Evolutionary conservation across 2,113 vertebrate genomes (phyloP), one percentile per base, ranked within the genome.

Genomic region (Dolichallabes microphthalmus): DNA sequence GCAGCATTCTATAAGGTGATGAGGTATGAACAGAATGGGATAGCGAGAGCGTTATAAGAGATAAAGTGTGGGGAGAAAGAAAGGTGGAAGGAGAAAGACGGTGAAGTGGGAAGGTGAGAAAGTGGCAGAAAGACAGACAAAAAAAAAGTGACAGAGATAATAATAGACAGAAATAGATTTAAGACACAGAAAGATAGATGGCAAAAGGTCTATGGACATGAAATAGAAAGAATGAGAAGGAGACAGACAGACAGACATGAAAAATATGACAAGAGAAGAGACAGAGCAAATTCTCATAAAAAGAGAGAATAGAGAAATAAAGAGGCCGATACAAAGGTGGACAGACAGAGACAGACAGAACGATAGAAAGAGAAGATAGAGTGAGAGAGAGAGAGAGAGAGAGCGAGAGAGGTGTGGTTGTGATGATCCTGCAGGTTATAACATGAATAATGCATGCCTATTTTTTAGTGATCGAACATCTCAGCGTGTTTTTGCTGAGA

Each of bases 361-460:
- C 0, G 7, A 50, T 20, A 45, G 5, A 57, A 27, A 58, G 14
- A 32, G n/a, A 27, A 32, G n/a, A 27, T 1, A 30, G 25, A 76
- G 20, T 14, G 30, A 64, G 20, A 64, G 20, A 58, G 64, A 53
- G 13, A 73, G 25, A 87, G 55, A 73, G 22, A 32, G 64, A 1
- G 55, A 32, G 57, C 55, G 58, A 35, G 60, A 25, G 6, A 30
- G 81, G 32, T 14, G n/a, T 63, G 32, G 3, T 82, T 85, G 66
- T 87, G 82, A 82, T 89, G 85, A 89, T 83, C 73, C 17, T 68
- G 82, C 88, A 83, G 64, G 78, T 87, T 87, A 63, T 50, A 61
- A 82, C 25, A 87, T 87, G 86, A 89, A 87, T 89, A 87, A 89
- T 87, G 79, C 80, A 75, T 74, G 82, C n/a, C 30, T 55, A 66